Evolutionary conservation across 2,113 vertebrate species (phyloP).

Genomic region (Phylloscopus trochilus): DNA sequence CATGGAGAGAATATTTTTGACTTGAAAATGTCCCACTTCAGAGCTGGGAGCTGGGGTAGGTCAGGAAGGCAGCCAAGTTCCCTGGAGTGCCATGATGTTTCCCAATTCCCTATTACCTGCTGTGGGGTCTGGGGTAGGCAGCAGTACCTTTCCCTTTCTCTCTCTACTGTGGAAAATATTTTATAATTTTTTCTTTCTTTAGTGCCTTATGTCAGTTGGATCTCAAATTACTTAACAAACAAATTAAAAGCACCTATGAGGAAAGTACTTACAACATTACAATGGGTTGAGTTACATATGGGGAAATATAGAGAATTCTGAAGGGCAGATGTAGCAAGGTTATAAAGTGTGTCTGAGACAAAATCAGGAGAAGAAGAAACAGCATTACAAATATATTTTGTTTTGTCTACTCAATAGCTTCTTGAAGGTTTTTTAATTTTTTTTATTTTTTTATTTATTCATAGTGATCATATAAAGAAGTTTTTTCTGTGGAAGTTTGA

Average conservation of each 20-base stretch:
- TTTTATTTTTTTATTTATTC: neutral
- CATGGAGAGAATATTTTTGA: neutral
- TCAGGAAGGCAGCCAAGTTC: slow-evolving; percentile 6
- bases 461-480: neutral
- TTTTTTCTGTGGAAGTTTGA: neutral
- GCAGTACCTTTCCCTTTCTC: neutral
- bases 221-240: slow-evolving; percentile 12
- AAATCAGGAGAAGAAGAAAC: neutral
- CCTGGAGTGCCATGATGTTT: neutral
- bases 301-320: neutral
- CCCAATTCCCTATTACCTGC: neutral
- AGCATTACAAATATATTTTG: neutral
- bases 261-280: neutral
- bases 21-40: neutral
- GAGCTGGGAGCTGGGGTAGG: neutral
- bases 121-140: neutral
- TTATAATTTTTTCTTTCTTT: neutral
- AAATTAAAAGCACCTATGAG: slow-evolving; percentile 25
- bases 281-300: neutral
- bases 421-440: neutral
- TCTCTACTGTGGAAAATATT: neutral
- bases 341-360: neutral
- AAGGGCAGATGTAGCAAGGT: neutral
- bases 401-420: neutral
- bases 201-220: slow-evolving; percentile 21